Evolutionary conservation across 2,888 invertebrate species (phyloP), one percentile per base, ranked within the genome.

Genomic region (Lutraria lutraria): DNA sequence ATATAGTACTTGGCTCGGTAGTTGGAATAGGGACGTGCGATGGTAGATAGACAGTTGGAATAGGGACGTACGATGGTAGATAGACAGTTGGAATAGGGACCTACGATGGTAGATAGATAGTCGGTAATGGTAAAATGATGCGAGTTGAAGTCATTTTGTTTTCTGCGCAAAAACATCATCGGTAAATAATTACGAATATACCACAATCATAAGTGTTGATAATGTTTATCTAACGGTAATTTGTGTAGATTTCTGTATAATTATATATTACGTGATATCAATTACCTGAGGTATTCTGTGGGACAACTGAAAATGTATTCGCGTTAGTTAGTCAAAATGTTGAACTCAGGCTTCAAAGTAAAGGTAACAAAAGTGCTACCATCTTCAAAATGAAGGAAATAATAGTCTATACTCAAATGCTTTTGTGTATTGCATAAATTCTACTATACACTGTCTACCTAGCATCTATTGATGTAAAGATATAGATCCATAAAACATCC

Each of bases 381-480:
- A 43, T 43, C 43, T 43, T 43, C 2, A 43, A 43, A 43, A 43
- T 43, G 43, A 8, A 43, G 4, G 43, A 43, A 43, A 43, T 43
- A 43, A 43, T 2, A 43, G 43, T 43, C 4, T 43, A 43, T 43
- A 4, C 43, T 43, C 43, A 43, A 43, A 43, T 43, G 43, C 43
- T 43, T 43, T 43, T 43, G 43, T 43, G 43, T 43, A 43, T 43
- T 43, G 43, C 43, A 43, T 43, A 43, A 43, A 43, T 43, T 43
- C 43, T 43, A 2, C 43, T 43, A 43, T 43, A 43, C 43, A 2
- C 2, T 68, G n/a, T 25, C 25, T 68, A 68, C 25, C 63, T 68
- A 16, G 13, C 63, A n/a, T 8, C 34, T 76, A 31, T 31, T 76
- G 76, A 76, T 76, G 76, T 76, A 76, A n/a, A 76, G 31, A 76